phyloP scores from a whole-genome alignment of 1,140 invertebrate species.

The Trypoxylus dichotomus region DNA sequence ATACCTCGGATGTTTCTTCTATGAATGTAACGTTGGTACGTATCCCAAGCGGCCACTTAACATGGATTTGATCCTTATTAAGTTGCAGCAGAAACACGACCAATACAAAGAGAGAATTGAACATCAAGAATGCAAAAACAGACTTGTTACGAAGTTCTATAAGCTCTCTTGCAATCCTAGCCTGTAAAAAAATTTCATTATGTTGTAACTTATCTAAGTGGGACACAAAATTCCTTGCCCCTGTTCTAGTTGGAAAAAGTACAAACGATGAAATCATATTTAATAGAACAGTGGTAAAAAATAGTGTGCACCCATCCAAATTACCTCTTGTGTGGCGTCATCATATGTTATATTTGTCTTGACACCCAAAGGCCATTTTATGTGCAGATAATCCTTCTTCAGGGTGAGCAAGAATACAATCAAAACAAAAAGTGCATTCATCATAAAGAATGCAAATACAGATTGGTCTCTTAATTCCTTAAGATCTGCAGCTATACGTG shows the following conservation, averaged over 20 bases:
- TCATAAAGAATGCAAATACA: slow-evolving; percentile 96
- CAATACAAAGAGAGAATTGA: slow-evolving; percentile 98
- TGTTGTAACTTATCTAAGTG: slow-evolving; percentile 39
- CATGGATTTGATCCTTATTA: slow-evolving; percentile 94
- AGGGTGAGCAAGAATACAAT: slow-evolving; percentile 97
- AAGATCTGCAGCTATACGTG: slow-evolving; percentile 84
- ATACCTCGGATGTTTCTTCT: slow-evolving; percentile 86
- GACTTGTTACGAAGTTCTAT: slow-evolving; percentile 94
- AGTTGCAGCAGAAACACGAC: slow-evolving; percentile 97
- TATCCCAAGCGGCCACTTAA: slow-evolving; percentile 91
- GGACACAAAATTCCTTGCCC: slow-evolving; percentile 45
- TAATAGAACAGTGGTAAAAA: slow-evolving; percentile 21
- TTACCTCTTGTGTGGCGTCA: slow-evolving; percentile 87
- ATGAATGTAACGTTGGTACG: slow-evolving; percentile 93
- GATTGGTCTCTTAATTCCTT: slow-evolving; percentile 91
- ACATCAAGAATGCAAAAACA: slow-evolving; percentile 98
- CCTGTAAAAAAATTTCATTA: slow-evolving; percentile 66
- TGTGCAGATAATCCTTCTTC: slow-evolving; percentile 91
- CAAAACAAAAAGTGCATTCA: slow-evolving; percentile 96
- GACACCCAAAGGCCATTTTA: slow-evolving; percentile 92
- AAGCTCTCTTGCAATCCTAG: slow-evolving; percentile 83
- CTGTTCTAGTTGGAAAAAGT: slow-evolving; percentile 14
- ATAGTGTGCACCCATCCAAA: slow-evolving; percentile 48
- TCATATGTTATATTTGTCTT: slow-evolving; percentile 92
- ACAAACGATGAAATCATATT: background rate